A percentile compares a stretch with the other conserved stretches of the same genome.
These are phyloP conservation scores for Trichopria drosophilae DNA, from an alignment of 2,888 invertebrate species.

Conservation along the genomic window DNA sequence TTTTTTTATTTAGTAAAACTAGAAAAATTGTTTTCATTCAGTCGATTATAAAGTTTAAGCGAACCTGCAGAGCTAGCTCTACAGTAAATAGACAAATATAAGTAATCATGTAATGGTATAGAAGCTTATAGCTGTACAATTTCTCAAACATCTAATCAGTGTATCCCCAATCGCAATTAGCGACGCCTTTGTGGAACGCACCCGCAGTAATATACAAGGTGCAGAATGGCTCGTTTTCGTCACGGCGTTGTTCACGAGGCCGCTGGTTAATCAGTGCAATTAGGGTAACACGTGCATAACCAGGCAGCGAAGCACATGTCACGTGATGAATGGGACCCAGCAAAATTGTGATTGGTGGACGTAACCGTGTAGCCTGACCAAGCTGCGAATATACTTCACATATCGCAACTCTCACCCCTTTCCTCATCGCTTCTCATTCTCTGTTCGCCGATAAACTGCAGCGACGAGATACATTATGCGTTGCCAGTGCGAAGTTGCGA, in stretches of 20 bases:
- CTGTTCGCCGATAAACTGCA: too few species aligned
- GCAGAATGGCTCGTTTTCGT: constrained; percentile 32
- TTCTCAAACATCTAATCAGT: too few species aligned
- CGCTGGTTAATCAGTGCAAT: constrained; percentile 43
- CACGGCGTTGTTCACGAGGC: constrained; percentile 12
- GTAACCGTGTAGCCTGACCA: constrained; percentile 24
- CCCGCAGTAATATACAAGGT: constrained; percentile 27
- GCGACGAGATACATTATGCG: too few species aligned
- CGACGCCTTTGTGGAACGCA: constrained; percentile 31
- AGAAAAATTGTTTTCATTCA: too few species aligned
- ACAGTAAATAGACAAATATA: too few species aligned
- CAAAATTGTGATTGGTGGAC: constrained; percentile 46
- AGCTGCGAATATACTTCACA: constrained; percentile 20
- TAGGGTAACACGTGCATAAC: constrained; percentile 46
- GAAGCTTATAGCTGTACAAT: too few species aligned
- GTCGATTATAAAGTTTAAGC: too few species aligned
- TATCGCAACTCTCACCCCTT: constrained; percentile 22
- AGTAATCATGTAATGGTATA: too few species aligned
- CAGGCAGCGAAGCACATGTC: constrained; percentile 45
- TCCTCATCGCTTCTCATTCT: constrained; percentile 7
- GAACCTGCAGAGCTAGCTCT: too few species aligned
- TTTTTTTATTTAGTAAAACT: too few species aligned
- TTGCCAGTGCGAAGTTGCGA: too few species aligned
- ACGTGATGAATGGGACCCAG: constrained; percentile 46
- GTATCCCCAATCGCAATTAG: constrained; percentile 30